Base-by-base conservation (phyloP, 2,888 invertebrate species). In the Lycaena phlaeas region DNA sequence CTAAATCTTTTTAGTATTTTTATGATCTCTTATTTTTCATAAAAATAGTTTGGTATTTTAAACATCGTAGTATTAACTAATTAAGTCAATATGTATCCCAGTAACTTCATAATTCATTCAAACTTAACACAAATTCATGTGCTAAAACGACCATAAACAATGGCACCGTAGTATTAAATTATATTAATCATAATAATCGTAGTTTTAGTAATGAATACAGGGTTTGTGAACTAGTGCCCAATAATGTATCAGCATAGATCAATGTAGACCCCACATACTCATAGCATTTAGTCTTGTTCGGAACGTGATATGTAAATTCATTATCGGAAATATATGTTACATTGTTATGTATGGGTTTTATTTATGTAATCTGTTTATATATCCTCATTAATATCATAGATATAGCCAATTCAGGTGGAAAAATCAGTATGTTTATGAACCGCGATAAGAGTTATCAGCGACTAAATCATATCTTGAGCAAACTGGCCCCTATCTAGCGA, bases 251-350 rank as follows among this genome's bases (percentile, higher is more conserved):
- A 27, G 25, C 38, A 39, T 38, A 39, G 38, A 38, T 40, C 38
- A 42, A 22, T 46, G 49, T 52, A 52, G 50, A 45, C 56, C 54
- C 55, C 56, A 55, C 53, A 45, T 44, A 56, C 53, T 53, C 56
- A 58, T 45, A 48, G 57, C 59, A 60, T 56, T 56, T 70, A 67
- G 61, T 57, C 57, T 68, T 66, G 64, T 68, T 58, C 60, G 59
- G 58, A 61, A 68, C 62, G 72, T 79, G 72, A 76, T 79, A 76
- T 72, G 78, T 76, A 78, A 71, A 73, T 64, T 73, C 75, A 76
- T 75, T 68, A 61, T 71, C 68, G 66, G 69, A 69, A 81, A 84
- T 82, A 84, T 78, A 84, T 78, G 78, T 78, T 81, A 78, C 68
- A 69, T 64, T 71, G 74, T 81, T 78, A 64, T 63, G 55, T 72